A percentile compares a stretch with the other conserved stretches of the same genome.
Conservation (phyloP, 2,113 vertebrate species). For the Nipponia nippon region DNA sequence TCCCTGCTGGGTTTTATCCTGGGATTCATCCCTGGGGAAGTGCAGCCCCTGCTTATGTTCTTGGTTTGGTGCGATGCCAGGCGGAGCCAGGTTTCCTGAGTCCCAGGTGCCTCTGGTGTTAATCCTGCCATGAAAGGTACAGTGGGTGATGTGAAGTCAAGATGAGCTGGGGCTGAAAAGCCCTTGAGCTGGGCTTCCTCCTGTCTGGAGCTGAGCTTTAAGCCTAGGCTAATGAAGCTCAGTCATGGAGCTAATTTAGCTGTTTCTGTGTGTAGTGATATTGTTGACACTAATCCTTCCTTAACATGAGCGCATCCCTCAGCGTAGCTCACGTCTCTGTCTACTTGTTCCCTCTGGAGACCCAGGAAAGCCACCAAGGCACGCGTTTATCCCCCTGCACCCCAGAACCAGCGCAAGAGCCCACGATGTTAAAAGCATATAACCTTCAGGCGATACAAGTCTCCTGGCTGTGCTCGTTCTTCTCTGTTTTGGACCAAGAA, state of each 20-base stretch:
- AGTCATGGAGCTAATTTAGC: neutral
- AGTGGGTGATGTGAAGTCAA: neutral
- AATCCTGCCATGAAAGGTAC: neutral
- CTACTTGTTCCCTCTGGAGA: neutral
- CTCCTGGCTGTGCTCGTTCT: neutral
- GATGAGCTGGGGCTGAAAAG: neutral
- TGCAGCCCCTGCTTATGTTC: neutral
- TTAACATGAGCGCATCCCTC: neutral
- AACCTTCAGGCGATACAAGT: neutral
- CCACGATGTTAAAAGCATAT: fast-evolving
- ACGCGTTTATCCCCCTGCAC: fast-evolving
- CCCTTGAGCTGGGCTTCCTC: neutral
- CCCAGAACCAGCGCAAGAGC: neutral
- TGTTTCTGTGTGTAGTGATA: neutral
- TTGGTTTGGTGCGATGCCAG: neutral
- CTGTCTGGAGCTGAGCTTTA: neutral
- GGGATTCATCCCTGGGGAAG: neutral
- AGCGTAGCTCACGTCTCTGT: neutral
- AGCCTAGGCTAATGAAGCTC: neutral
- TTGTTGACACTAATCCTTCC: neutral
- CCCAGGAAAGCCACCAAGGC: neutral
- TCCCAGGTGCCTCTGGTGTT: neutral
- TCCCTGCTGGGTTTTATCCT: neutral
- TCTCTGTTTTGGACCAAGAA: neutral
- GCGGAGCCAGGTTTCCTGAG: neutral